Base-by-base conservation (phyloP, 1,140 invertebrate genomes). In the Philopotamus ludificatus region DNA sequence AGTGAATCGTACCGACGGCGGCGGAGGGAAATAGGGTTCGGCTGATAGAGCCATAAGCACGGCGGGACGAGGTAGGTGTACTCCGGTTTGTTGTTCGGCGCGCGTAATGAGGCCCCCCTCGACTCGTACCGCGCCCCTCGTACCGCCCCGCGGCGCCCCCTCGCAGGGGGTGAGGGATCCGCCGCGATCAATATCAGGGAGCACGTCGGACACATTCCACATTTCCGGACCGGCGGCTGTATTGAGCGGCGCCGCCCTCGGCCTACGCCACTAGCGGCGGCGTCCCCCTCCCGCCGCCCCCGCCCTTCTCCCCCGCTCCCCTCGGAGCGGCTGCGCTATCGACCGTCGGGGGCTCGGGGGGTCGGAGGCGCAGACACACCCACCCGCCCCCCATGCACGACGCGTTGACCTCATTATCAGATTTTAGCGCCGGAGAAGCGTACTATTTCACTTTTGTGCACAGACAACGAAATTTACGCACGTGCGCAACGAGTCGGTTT, bases 181-280 rank as follows among this genome's bases (percentile, higher is more conserved):
- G n/a, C n/a, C n/a, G 34, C 4, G 54, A 60, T 60, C 57, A 60
- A 60, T 60, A 60, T 47, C 28, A 1, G 28, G 53, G 16, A 28
- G 55, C 55, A 45, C 39, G 42, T 47, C 42, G 57, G 53, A 34
- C 12, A 57, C 28, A 25, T 21, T 57, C 53, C 28, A 60, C 42
- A 34, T 44, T 60, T 60, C 57, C 57, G 57, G 57, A 42, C 57
- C 18, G 57, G 57, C 21, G 57, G 57, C 57, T 60, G 42, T 60
- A 60, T 60, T 25, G 57, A 60, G 57, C 57, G 57, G 12, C 42
- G 15, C 16, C 39, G 39, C 55, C 55, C 41, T 28, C 39, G 22
- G 3, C 25, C 51, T 54, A 54, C 20, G 26, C 51, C 51, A 9
- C 51, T 54, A 25, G 12, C 8, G 15, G 8, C 51, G 23, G 4